Evolutionary conservation across 2,797 vertebrate species (phyloP).

Genomic region (Yasuhikotakia modesta): DNA sequence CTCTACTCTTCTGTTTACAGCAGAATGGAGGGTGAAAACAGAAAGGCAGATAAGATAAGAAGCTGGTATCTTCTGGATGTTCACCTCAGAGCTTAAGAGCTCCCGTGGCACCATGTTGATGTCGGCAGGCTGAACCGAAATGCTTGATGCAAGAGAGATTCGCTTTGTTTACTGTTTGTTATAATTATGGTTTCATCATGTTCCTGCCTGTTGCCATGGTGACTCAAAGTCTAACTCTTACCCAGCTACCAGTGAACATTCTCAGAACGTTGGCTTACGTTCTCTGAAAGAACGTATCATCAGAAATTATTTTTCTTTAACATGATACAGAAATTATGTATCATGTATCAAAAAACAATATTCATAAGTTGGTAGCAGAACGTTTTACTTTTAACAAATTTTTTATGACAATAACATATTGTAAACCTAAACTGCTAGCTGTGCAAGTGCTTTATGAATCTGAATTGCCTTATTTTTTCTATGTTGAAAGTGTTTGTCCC

Average conservation of each 20-base stretch:
- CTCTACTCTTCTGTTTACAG: too few species aligned
- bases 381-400: too few species aligned
- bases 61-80: not conserved
- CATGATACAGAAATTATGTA: too few species aligned
- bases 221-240: not conserved
- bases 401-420: too few species aligned
- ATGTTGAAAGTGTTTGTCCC: too few species aligned
- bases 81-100: not conserved
- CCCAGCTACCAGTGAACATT: too few species aligned
- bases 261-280: too few species aligned
- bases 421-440: too few species aligned
- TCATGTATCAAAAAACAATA: too few species aligned
- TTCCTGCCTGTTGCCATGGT: constrained; percentile 21
- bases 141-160: constrained; percentile 6
- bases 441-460: not conserved
- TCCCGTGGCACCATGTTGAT: not conserved
- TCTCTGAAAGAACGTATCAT: not conserved
- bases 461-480: not conserved
- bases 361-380: too few species aligned
- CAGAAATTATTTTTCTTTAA: too few species aligned
- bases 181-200: constrained; percentile 12
- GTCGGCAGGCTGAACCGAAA: not conserved
- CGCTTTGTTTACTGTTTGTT: constrained; percentile 13
- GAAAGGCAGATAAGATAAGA: not conserved
- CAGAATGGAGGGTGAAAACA: constrained; percentile 12